These are phyloP conservation scores for Dinoponera quadriceps DNA, from an alignment of 1,140 invertebrate species.

Conservation along the genomic window DNA sequence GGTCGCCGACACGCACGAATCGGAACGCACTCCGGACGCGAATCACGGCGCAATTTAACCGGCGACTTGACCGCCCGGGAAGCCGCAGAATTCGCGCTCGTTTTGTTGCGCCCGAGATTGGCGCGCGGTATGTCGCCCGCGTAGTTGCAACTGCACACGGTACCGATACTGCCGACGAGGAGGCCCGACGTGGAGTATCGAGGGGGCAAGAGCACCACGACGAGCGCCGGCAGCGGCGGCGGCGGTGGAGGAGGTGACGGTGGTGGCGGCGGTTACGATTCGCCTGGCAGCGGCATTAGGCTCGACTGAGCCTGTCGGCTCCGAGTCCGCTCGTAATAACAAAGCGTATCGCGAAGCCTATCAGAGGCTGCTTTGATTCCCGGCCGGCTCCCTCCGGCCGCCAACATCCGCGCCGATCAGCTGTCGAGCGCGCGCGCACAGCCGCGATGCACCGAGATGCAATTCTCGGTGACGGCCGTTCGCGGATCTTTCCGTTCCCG, in stretches of 20 bases:
- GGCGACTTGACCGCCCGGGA: slow-evolving; percentile 56
- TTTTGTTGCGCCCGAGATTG: slow-evolving; percentile 43
- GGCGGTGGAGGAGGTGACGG: not conserved
- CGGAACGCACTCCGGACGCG: slow-evolving; percentile 12
- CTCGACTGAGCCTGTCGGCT: slow-evolving; percentile 64
- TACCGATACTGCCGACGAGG: slow-evolving; percentile 73
- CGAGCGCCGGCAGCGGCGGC: not conserved
- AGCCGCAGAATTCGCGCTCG: slow-evolving; percentile 60
- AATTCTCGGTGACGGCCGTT: not conserved
- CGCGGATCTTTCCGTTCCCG: no score
- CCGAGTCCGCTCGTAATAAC: slow-evolving; percentile 66
- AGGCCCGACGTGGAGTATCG: slow-evolving; percentile 76
- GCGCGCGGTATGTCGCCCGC: slow-evolving; percentile 25
- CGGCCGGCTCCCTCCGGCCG: slow-evolving; percentile 5
- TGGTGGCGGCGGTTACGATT: slow-evolving; percentile 55
- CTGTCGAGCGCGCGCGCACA: slow-evolving; percentile 27
- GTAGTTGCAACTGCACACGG: slow-evolving; percentile 32
- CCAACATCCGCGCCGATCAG: slow-evolving; percentile 57
- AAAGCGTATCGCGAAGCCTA: slow-evolving; percentile 74
- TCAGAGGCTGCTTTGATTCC: slow-evolving; percentile 67
- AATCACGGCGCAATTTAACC: not conserved
- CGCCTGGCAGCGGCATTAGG: slow-evolving; percentile 63
- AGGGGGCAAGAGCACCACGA: slow-evolving; percentile 43
- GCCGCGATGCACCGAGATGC: slow-evolving; percentile 1
- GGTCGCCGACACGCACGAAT: not conserved